phyloP scores from a whole-genome alignment of 2,888 invertebrate genomes.

The Himalopsyche japonica region DNA sequence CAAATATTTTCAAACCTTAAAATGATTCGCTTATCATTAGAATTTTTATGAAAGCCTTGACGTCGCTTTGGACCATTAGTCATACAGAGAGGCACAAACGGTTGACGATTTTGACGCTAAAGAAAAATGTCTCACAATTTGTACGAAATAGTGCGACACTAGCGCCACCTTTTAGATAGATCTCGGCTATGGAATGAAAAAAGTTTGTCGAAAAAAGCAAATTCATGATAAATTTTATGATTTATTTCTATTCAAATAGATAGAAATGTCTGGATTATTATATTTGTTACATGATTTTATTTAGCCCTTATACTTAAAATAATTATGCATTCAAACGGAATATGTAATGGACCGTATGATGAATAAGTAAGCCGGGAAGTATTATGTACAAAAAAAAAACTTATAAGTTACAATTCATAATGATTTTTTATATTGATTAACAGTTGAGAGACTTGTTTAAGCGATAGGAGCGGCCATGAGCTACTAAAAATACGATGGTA shows the following conservation, averaged over 20 bases:
- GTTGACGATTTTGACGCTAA: conserved; percentile 20
- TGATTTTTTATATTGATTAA: too few species aligned
- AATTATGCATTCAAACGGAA: too few species aligned
- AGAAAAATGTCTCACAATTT: conserved; percentile 18
- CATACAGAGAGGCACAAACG: conserved; percentile 10
- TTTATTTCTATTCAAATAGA: not conserved
- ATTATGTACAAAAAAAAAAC: too few species aligned
- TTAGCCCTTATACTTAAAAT: too few species aligned
- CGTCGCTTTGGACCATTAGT: conserved; percentile 10
- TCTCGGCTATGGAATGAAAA: not conserved
- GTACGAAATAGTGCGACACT: not conserved
- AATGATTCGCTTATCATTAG: not conserved
- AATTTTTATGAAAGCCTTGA: conserved; percentile 1
- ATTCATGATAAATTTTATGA: not conserved
- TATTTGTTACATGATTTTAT: too few species aligned
- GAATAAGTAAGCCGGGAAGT: too few species aligned
- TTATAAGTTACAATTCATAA: too few species aligned
- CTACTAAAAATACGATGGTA: too few species aligned
- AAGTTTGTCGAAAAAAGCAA: not conserved
- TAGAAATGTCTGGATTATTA: too few species aligned
- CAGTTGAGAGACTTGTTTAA: too few species aligned
- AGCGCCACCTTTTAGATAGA: not conserved
- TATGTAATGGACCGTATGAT: too few species aligned
- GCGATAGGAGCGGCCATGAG: too few species aligned
- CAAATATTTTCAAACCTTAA: not conserved